phyloP scores from a whole-genome alignment of 2,888 invertebrate species.

The Aethes cnicana region DNA sequence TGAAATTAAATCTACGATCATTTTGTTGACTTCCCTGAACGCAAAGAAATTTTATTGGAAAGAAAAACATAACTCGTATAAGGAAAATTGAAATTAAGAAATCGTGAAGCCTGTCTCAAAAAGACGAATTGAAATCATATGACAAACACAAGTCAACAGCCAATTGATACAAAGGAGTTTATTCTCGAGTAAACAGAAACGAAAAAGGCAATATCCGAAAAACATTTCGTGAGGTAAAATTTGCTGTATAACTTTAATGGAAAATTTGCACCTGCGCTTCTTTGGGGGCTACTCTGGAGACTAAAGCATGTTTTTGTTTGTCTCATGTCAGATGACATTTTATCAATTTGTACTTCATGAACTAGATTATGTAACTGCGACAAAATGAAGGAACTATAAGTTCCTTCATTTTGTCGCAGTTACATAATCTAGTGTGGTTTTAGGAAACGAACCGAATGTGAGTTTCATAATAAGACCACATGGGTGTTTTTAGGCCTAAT shows the following conservation, averaged over 20 bases:
- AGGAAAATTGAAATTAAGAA: slow-evolving; percentile 6
- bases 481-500: too few relatives aligned
- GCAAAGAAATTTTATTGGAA: too few relatives aligned
- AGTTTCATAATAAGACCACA: too few relatives aligned
- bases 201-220: slow-evolving; percentile 13
- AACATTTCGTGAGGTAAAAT: slow-evolving; percentile 13
- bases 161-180: background rate
- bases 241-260: slow-evolving; percentile 21
- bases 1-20: too few relatives aligned
- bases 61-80: too few relatives aligned
- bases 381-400: too few relatives aligned
- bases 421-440: too few relatives aligned
- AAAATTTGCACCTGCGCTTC: slow-evolving; percentile 19
- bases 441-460: too few relatives aligned
- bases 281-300: slow-evolving; percentile 6
- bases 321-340: background rate
- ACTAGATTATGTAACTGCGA: too few relatives aligned
- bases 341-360: background rate
- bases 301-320: background rate
- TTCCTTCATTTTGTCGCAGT: too few relatives aligned
- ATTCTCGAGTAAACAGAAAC: slow-evolving; percentile 5
- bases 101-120: background rate
- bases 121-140: slow-evolving; percentile 1
- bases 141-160: slow-evolving; percentile 1
- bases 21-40: too few relatives aligned